Evolutionary conservation across 2,113 vertebrate species (phyloP).

Genomic region (Tinamus guttatus): DNA sequence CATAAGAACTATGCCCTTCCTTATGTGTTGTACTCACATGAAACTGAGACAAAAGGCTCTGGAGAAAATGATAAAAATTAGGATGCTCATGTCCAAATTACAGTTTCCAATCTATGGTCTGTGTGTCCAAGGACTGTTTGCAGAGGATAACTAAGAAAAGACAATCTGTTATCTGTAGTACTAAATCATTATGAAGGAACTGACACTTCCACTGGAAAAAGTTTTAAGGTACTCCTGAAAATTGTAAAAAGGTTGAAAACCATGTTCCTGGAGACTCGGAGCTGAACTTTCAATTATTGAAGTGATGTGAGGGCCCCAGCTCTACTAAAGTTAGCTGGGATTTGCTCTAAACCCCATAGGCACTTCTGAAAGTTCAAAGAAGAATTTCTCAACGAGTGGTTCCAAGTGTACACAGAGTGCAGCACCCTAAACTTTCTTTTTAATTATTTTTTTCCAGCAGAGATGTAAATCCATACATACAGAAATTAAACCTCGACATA

Average conservation of each 20-base stretch:
- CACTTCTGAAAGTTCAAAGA: conserved; percentile 23
- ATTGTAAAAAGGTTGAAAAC: conserved; percentile 50
- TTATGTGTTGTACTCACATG: not conserved
- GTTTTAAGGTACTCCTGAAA: conserved; percentile 29
- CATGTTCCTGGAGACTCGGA: conserved; percentile 5
- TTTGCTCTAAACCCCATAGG: conserved; percentile 56
- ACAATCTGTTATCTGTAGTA: conserved; percentile 8
- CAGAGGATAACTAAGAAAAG: conserved; percentile 30
- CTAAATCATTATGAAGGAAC: conserved; percentile 36
- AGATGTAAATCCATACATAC: not conserved
- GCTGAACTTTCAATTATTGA: conserved; percentile 27
- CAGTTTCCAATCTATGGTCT: not conserved
- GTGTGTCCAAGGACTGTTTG: not conserved
- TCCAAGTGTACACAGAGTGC: conserved; percentile 10
- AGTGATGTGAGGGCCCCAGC: not conserved
- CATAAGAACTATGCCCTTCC: not conserved
- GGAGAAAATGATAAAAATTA: not conserved
- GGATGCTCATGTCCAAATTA: not conserved
- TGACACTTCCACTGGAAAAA: conserved; percentile 4
- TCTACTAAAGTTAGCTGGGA: conserved; percentile 29
- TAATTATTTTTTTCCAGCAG: not conserved
- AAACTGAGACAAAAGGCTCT: not conserved
- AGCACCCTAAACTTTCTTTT: not conserved
- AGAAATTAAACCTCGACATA: not conserved
- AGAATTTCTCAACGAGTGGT: conserved; percentile 36